Conservation (phyloP, 1,140 invertebrate genomes). For the Drosophila busckii region DNA sequence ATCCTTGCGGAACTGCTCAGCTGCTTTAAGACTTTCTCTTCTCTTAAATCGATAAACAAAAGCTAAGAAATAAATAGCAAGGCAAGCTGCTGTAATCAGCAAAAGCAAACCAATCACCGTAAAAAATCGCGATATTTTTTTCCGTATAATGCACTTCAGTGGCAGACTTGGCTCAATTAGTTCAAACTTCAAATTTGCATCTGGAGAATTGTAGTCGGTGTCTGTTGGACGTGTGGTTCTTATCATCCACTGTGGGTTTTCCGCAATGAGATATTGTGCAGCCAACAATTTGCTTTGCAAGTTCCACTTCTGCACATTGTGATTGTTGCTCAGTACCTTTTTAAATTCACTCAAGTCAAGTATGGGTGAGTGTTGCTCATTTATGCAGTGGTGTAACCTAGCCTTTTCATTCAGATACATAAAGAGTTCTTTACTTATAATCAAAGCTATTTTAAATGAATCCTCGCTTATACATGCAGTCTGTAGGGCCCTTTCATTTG, state of each 20-base stretch:
- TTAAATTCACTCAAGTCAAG: conserved; percentile 81
- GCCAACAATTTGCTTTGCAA: conserved; percentile 83
- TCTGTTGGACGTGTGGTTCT: conserved; percentile 52
- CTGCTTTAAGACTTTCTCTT: conserved; percentile 77
- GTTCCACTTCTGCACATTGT: conserved; percentile 68
- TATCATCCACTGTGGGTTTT: conserved; percentile 86
- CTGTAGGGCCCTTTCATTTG: conserved; percentile 23
- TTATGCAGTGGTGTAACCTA: conserved; percentile 81
- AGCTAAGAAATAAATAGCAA: conserved; percentile 49
- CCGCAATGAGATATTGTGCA: conserved; percentile 84
- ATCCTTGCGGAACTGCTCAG: conserved; percentile 83
- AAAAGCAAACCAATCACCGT: conserved; percentile 80
- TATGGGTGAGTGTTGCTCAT: conserved; percentile 72
- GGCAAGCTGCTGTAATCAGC: conserved; percentile 50
- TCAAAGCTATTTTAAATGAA: conserved; percentile 28
- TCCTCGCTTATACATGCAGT: conserved; percentile 42
- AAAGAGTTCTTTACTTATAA: conserved; percentile 43
- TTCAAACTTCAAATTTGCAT: conserved; percentile 64
- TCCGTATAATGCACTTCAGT: conserved; percentile 83
- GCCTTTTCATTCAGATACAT: conserved; percentile 52
- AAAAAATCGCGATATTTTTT: conserved; percentile 83
- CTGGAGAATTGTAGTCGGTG: neutral
- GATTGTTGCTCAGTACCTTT: conserved; percentile 17
- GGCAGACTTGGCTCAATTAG: conserved; percentile 82
- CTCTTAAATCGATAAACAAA: conserved; percentile 80